Conservation (phyloP, 2,113 vertebrate genomes). For the Lanius collurio region DNA sequence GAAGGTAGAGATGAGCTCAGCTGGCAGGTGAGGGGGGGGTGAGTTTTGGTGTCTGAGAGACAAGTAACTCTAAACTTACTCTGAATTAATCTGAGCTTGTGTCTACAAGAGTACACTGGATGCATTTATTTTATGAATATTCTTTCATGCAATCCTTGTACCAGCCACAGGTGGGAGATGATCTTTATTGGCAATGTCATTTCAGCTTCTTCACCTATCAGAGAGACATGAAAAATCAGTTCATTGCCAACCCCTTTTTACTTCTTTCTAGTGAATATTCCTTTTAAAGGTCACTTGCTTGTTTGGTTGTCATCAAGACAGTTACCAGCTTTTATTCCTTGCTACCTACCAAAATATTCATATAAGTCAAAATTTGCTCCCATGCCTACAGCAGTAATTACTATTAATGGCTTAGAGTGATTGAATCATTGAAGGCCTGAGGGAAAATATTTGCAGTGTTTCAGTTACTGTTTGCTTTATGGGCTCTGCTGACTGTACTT, state of each 20-base stretch:
- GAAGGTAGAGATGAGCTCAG: conserved; percentile 12
- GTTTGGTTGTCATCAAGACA: neutral
- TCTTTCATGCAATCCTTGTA: neutral
- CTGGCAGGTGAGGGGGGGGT: neutral
- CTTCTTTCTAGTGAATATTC: neutral
- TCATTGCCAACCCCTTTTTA: neutral
- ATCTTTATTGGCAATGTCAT: neutral
- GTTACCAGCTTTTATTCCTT: neutral
- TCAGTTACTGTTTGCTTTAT: neutral
- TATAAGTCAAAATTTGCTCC: neutral
- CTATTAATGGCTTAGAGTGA: neutral
- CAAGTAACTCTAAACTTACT: neutral
- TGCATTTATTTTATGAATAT: neutral
- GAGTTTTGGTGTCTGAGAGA: neutral
- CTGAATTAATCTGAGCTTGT: neutral
- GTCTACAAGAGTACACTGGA: neutral
- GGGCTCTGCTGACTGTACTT: neutral
- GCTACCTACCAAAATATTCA: neutral
- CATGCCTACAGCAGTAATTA: neutral
- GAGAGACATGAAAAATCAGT: neutral
- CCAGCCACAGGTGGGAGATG: neutral
- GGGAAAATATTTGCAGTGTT: neutral
- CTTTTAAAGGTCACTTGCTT: neutral
- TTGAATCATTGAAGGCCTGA: neutral
- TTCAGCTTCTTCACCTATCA: neutral